Evolutionary conservation across 2,888 invertebrate genomes (phyloP), one percentile per base, ranked within the genome.

Genomic region (Drosophila neotestacea): DNA sequence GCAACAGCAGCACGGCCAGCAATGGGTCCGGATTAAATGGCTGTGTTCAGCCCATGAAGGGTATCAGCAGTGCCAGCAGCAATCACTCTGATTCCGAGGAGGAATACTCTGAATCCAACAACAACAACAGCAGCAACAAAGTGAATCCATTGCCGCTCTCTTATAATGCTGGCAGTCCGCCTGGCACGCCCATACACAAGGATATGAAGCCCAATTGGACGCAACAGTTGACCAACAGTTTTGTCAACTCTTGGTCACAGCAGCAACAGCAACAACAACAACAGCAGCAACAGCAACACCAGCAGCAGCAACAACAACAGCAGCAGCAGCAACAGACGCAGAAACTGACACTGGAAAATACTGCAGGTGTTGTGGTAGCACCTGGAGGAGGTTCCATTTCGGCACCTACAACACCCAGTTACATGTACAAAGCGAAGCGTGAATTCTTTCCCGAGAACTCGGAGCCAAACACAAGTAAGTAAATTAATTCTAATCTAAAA

Each of bases 381-480:
- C 70, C 85, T 2, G 85, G 75, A 10, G 79, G 90, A 42, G 91
- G 91, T 4, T 92, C 92, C 28, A 89, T 91, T 10, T 92, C 93
- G 50, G 92, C 93, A 27, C 93, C 93, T n/a, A 90, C 92, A 16
- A 94, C 94, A 74, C 93, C 94, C 63, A 93, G 93, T 71, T 90
- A 93, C 86, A 90, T 90, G 91, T 90, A 91, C 75, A 93, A 94
- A 51, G 93, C 93, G 4, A 94, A 94, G 50, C 92, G 95, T 55
- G 97, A 96, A 92, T 96, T 97, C 92, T 96, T 96, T 90, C 96
- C 96, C 1, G 96, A 96, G 86, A 95, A 96, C 92, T 95, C 96
- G 11, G 97, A 97, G 93, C 96, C 97, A 11, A 97, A 97, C 91
- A 97, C 97, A 93, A 97, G 97, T 97, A 93, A 95, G 96, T 95